Percentiles rank a stretch among this genome's conserved stretches.
Conservation (phyloP, 2,888 invertebrate genomes). For the Embidobia sp. region DNA sequence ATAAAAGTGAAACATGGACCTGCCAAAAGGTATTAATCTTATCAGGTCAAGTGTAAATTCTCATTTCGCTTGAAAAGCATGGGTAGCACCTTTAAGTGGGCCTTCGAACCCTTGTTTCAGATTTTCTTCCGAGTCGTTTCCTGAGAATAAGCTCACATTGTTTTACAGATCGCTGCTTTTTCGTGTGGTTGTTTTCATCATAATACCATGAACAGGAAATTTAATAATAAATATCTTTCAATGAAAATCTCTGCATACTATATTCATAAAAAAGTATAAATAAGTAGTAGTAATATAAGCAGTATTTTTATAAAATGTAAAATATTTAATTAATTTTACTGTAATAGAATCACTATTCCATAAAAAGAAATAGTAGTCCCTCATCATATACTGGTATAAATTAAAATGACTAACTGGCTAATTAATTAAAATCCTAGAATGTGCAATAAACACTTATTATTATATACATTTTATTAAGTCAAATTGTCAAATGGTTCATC, state of each 20-base stretch:
- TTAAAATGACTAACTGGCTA: too few relatives aligned
- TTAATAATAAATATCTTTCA: slow-evolving; percentile 16
- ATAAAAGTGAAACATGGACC: slow-evolving; percentile 12
- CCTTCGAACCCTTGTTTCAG: slow-evolving; percentile 44
- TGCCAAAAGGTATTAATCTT: slow-evolving; percentile 49
- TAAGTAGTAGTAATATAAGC: too few relatives aligned
- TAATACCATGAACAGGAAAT: slow-evolving; percentile 20
- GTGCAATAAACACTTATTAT: too few relatives aligned
- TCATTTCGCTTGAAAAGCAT: slow-evolving; percentile 50
- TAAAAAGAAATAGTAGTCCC: too few relatives aligned
- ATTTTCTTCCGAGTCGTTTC: slow-evolving; percentile 51
- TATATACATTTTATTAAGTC: too few relatives aligned
- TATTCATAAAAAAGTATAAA: too few relatives aligned
- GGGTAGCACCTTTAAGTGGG: slow-evolving; percentile 46
- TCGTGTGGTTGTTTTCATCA: slow-evolving; percentile 37
- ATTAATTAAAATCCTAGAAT: too few relatives aligned
- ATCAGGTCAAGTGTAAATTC: slow-evolving; percentile 57
- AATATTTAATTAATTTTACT: too few relatives aligned
- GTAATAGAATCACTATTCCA: too few relatives aligned
- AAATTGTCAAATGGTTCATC: too few relatives aligned
- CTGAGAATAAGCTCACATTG: slow-evolving; percentile 45
- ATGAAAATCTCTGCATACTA: slow-evolving; percentile 30
- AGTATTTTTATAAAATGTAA: too few relatives aligned
- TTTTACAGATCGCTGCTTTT: slow-evolving; percentile 46
- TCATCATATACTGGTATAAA: too few relatives aligned